Percentiles rank a stretch among this genome's conserved stretches.
Evolutionary conservation across 1,140 invertebrate genomes (phyloP).

Genomic region (Samia ricini): DNA sequence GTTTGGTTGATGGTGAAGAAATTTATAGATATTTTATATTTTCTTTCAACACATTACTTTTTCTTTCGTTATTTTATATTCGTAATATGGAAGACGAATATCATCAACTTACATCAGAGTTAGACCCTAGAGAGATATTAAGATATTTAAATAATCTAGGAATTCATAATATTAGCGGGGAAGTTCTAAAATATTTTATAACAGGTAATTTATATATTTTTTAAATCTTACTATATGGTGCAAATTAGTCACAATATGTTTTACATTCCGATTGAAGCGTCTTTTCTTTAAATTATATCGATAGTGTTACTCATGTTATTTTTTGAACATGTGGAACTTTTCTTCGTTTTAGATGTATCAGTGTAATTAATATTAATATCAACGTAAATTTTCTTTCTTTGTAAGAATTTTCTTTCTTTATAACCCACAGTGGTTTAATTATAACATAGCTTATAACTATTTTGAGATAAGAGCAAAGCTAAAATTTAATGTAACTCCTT

Average conservation of each 20-base stretch:
- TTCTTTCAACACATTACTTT: too few relatives aligned
- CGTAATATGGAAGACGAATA: slow-evolving; percentile 31
- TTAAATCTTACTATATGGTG: not conserved
- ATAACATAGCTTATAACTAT: too few relatives aligned
- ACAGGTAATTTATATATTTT: slow-evolving; percentile 33
- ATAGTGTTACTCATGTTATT: not conserved
- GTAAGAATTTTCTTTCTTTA: too few relatives aligned
- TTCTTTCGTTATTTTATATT: too few relatives aligned
- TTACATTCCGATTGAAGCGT: not conserved
- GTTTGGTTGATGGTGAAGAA: too few relatives aligned
- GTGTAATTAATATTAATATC: too few relatives aligned
- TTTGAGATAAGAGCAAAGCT: too few relatives aligned
- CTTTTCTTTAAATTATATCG: not conserved
- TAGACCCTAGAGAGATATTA: slow-evolving; percentile 63
- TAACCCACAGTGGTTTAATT: too few relatives aligned
- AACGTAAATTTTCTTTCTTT: too few relatives aligned
- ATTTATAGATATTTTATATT: too few relatives aligned
- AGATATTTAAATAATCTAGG: slow-evolving; percentile 66
- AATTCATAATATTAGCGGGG: slow-evolving; percentile 66
- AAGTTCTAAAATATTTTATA: slow-evolving; percentile 66
- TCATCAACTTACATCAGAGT: slow-evolving; percentile 46
- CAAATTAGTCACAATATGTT: not conserved
- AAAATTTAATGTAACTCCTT: not conserved
- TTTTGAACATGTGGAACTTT: too few relatives aligned
- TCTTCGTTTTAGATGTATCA: too few relatives aligned